Conservation (phyloP, 2,113 vertebrate genomes). For the Eptesicus fuscus region DNA sequence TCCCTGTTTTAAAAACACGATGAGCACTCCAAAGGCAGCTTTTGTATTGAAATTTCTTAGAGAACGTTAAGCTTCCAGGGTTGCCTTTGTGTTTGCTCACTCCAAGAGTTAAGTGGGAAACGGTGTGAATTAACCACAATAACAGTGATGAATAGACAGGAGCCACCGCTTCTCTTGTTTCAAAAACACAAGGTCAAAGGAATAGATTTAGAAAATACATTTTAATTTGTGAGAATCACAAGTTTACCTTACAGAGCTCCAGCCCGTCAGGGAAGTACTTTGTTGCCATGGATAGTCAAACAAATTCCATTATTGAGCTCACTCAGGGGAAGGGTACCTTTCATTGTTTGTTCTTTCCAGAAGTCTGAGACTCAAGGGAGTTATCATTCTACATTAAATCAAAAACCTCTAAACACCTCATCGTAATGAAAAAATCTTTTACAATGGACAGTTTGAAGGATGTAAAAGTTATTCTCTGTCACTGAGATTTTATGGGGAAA, state of each 20-base stretch:
- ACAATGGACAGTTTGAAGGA: constrained; percentile 73
- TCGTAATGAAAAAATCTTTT: constrained; percentile 72
- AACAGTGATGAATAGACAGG: neutral
- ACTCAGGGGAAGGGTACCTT: constrained; percentile 5
- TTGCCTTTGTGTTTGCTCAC: neutral
- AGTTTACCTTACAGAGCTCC: constrained; percentile 16
- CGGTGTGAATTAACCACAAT: neutral
- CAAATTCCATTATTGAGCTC: constrained; percentile 11
- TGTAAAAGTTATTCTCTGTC: constrained; percentile 71
- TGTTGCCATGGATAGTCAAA: constrained; percentile 1
- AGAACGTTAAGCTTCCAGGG: neutral
- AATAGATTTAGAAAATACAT: constrained; percentile 45
- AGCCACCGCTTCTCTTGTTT: neutral
- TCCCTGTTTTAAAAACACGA: neutral
- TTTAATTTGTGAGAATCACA: constrained; percentile 49
- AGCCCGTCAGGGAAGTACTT: neutral
- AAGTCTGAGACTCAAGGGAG: constrained; percentile 40
- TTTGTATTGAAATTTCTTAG: neutral
- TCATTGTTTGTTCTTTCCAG: constrained; percentile 60
- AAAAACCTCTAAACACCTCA: constrained; percentile 66
- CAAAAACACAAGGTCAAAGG: constrained; percentile 48
- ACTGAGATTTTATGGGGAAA: constrained; percentile 70
- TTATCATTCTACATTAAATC: constrained; percentile 63
- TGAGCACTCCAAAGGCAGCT: neutral
- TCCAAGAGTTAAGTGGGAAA: constrained; percentile 23